A percentile compares a stretch with the other conserved stretches of the same genome.
phyloP scores from a whole-genome alignment of 2,888 invertebrate genomes.

The Acrobasis consociella region DNA sequence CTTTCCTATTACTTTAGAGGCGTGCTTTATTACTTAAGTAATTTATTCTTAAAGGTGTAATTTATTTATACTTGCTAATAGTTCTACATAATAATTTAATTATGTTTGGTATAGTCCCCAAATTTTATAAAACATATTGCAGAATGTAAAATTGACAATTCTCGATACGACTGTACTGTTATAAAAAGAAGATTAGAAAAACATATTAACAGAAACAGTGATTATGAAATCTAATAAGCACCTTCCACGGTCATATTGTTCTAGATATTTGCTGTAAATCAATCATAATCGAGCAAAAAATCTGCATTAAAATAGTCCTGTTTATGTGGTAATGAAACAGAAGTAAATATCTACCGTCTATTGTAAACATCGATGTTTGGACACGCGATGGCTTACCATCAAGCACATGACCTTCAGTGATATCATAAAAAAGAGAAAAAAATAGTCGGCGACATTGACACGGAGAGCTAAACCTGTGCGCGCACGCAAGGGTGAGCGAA shows the following conservation, averaged over 20 bases:
- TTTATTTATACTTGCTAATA: background rate
- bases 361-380: slow-evolving; percentile 48
- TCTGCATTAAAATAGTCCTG: slow-evolving; percentile 10
- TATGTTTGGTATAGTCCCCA: background rate
- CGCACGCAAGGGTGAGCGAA: slow-evolving; percentile 74
- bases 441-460: slow-evolving; percentile 73
- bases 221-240: slow-evolving; percentile 14
- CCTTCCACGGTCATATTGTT: slow-evolving; percentile 15
- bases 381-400: slow-evolving; percentile 71
- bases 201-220: background rate
- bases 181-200: background rate
- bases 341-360: slow-evolving; percentile 46
- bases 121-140: too few relatives aligned
- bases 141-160: too few relatives aligned
- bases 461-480: slow-evolving; percentile 61
- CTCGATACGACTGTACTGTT: background rate
- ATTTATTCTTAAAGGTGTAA: background rate
- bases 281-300: slow-evolving; percentile 10
- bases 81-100: background rate
- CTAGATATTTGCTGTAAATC: slow-evolving; percentile 7
- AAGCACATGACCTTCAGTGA: slow-evolving; percentile 69
- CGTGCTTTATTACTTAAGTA: slow-evolving; percentile 34
- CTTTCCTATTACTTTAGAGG: slow-evolving; percentile 40
- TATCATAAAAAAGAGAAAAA: slow-evolving; percentile 66
- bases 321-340: slow-evolving; percentile 22